Evolutionary conservation across 35 echinoderm and acorn worm species (phyloP), one percentile per base, ranked within the genome.

Genomic region (Lytechinus pictus): DNA sequence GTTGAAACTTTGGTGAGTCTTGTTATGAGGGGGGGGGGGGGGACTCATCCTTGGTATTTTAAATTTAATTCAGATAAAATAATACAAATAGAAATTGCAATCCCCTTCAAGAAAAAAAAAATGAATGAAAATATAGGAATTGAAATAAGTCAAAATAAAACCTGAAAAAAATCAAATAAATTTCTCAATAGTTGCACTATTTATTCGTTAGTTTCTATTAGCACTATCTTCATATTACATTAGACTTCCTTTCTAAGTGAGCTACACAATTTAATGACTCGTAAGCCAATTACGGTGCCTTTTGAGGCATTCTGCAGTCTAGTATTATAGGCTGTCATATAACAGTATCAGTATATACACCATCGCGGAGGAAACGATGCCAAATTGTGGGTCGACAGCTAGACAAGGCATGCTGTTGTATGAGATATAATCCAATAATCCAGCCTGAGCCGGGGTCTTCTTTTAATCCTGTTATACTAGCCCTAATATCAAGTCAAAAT

Each of bases 401-500:
- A 79, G 66, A 79, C 66, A 79, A 79, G 66, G n/a, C 66, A 79
- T n/a, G 66, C 66, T 79, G 21, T n/a, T 79, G 66, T 79, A 79
- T 7, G 66, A 79, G 66, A 79, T 19, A 44, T 90, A 90, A 90
- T 90, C 88, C 88, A 90, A 90, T 90, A 54, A 52, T 52, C 28
- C 52, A 19, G 28, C 28, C 3, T 14, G 16, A 44, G 88, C 88
- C 88, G 6, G 66, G 66, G 66, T 90, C 88, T 21, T 44, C 28
- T 12, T 90, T 12, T 90, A 90, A 90, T 90, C 88, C 88, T 52
- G 88, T 90, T 90, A 90, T 44, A 54, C 88, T 12, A 79, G 21
- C 52, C 88, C 29, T 33, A 90, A 90, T 44, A 90, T 16, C 88
- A 12, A 44, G 88, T 90, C 88, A 90, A 90, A 90, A 33, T 9